These are phyloP conservation scores for Mnemiopsis leidyi DNA, from an alignment of 37 sponge, comb jelly and placozoan genomes.

Conservation along the genomic window DNA sequence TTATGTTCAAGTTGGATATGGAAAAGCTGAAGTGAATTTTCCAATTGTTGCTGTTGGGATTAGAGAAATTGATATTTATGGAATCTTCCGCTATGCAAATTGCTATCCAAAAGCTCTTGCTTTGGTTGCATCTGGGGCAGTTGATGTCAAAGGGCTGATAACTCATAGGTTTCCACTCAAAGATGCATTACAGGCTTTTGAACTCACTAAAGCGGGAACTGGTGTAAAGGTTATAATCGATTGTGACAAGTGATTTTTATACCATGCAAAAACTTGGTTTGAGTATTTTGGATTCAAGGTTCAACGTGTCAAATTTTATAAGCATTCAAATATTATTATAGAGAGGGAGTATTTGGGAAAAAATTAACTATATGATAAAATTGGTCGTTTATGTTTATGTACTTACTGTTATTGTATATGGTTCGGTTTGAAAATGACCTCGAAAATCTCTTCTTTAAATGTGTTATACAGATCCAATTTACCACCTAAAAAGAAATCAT, in stretches of 20 bases:
- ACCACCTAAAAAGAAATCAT: too few species aligned
- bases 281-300: too few species aligned
- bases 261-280: too few species aligned
- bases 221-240: constrained; percentile 88
- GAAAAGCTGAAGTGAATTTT: constrained; percentile 77
- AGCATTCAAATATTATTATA: too few species aligned
- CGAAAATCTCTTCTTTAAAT: too few species aligned
- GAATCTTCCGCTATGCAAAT: constrained; percentile 88
- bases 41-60: constrained; percentile 90
- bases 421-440: too few species aligned
- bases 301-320: too few species aligned
- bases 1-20: constrained; percentile 85
- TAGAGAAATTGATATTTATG: constrained; percentile 93
- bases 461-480: too few species aligned
- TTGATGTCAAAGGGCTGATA: constrained; percentile 85
- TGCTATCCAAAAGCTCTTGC: constrained; percentile 87
- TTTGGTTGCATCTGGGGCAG: constrained; percentile 83
- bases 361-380: too few species aligned
- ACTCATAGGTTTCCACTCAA: constrained; percentile 84
- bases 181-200: constrained; percentile 79
- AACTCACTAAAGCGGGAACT: constrained; percentile 77
- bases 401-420: too few species aligned
- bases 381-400: too few species aligned
- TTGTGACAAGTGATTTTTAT: constrained; percentile 63
- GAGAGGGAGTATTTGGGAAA: too few species aligned